phyloP scores from a whole-genome alignment of 2,888 invertebrate species.

The Drosophila anomelani region DNA sequence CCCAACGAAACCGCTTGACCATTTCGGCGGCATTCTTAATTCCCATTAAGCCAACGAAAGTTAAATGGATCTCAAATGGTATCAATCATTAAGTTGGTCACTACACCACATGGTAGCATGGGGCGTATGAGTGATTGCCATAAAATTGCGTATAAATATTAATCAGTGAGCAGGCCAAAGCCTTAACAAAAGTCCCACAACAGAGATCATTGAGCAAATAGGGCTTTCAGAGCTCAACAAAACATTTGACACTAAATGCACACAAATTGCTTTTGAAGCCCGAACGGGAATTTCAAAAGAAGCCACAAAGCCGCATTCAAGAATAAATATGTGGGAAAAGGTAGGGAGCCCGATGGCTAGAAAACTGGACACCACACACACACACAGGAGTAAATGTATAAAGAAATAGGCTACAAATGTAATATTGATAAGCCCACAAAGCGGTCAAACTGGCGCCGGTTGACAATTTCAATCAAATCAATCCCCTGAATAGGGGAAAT shows the following conservation, averaged over 20 bases:
- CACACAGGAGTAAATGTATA: neutral
- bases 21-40: constrained; percentile 54
- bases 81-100: constrained; percentile 68
- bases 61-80: constrained; percentile 67
- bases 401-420: constrained; percentile 68
- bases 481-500: constrained; percentile 46
- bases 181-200: constrained; percentile 18
- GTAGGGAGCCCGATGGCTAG: constrained; percentile 4
- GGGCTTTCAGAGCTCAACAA: constrained; percentile 56
- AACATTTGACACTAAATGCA: constrained; percentile 79
- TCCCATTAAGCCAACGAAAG: constrained; percentile 56
- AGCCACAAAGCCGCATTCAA: constrained; percentile 57
- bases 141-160: constrained; percentile 56
- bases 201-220: constrained; percentile 34
- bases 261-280: constrained; percentile 77
- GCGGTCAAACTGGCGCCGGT: constrained; percentile 67
- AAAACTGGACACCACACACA: constrained; percentile 6
- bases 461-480: constrained; percentile 47
- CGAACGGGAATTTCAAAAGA: constrained; percentile 52
- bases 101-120: constrained; percentile 27
- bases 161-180: constrained; percentile 49
- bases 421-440: constrained; percentile 74
- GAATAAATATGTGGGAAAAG: constrained; percentile 19
- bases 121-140: constrained; percentile 69
- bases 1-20: constrained; percentile 56